Conservation (phyloP, 2,888 invertebrate species). For the Cephus pulcher region DNA sequence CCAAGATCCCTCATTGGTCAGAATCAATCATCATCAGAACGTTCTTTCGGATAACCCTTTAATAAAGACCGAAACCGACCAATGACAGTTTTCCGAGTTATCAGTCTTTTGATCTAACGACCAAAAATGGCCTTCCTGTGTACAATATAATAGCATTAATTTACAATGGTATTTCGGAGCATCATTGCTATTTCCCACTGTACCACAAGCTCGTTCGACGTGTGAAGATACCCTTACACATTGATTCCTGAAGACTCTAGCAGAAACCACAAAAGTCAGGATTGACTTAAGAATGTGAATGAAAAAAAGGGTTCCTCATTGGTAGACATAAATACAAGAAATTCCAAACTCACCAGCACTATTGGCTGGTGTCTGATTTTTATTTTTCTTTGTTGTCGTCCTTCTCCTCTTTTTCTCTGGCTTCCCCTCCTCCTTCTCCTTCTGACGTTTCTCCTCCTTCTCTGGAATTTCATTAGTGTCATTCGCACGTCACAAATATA, state of each 20-base stretch:
- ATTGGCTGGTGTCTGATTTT: conserved; percentile 73
- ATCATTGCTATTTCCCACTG: too few species aligned
- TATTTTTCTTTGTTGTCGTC: conserved; percentile 73
- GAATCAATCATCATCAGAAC: too few species aligned
- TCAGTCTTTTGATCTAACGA: too few species aligned
- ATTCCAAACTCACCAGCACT: conserved; percentile 62
- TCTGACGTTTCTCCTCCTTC: conserved; percentile 83
- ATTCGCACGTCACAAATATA: not conserved
- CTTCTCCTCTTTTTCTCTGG: conserved; percentile 84
- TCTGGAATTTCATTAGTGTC: conserved; percentile 67
- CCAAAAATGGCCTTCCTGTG: too few species aligned
- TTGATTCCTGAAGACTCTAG: not conserved
- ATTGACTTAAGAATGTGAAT: not conserved
- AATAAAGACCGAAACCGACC: too few species aligned
- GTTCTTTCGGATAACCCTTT: too few species aligned
- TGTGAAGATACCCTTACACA: not conserved
- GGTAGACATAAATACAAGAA: not conserved
- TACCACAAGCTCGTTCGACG: too few species aligned
- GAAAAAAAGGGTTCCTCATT: not conserved
- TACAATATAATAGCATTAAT: too few species aligned
- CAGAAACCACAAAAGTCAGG: not conserved
- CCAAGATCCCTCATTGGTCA: too few species aligned
- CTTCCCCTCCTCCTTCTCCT: conserved; percentile 89
- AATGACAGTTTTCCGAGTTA: too few species aligned
- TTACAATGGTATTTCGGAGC: too few species aligned